These are phyloP conservation scores for Andrena minutula DNA, from an alignment of 2,888 invertebrate species.

Conservation along the genomic window DNA sequence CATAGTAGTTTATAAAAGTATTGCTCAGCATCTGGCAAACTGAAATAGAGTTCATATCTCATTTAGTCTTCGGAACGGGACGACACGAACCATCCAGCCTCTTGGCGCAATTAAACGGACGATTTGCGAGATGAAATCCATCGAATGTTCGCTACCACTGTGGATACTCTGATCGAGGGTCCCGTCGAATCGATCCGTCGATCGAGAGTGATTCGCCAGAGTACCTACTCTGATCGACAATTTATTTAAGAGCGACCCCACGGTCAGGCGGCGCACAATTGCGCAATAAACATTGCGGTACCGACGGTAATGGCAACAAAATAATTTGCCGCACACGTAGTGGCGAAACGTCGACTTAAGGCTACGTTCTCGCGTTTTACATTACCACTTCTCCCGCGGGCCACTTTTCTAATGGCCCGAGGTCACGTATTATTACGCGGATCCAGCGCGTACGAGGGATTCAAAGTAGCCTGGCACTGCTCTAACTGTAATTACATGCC, in stretches of 20 bases:
- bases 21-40: too few relatives aligned
- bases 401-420: conserved; percentile 52
- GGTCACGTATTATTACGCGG: conserved; percentile 52
- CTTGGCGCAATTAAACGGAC: not conserved
- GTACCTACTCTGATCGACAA: conserved; percentile 60
- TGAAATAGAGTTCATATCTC: too few relatives aligned
- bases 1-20: too few relatives aligned
- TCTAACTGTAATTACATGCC: not conserved
- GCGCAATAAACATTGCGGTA: conserved; percentile 67
- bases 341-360: conserved; percentile 47
- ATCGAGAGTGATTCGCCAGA: conserved; percentile 20
- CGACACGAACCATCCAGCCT: too few relatives aligned
- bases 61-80: too few relatives aligned
- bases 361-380: conserved; percentile 49
- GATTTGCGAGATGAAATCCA: not conserved
- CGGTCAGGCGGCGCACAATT: conserved; percentile 36
- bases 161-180: not conserved
- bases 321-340: conserved; percentile 64
- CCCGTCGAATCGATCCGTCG: not conserved
- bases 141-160: not conserved
- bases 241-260: conserved; percentile 61
- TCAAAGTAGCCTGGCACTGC: not conserved
- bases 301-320: conserved; percentile 63
- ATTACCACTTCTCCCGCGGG: conserved; percentile 27
- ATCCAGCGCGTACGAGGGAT: conserved; percentile 13